Conservation (phyloP, 1,140 invertebrate genomes). For the Zaprionus ghesquierei region DNA sequence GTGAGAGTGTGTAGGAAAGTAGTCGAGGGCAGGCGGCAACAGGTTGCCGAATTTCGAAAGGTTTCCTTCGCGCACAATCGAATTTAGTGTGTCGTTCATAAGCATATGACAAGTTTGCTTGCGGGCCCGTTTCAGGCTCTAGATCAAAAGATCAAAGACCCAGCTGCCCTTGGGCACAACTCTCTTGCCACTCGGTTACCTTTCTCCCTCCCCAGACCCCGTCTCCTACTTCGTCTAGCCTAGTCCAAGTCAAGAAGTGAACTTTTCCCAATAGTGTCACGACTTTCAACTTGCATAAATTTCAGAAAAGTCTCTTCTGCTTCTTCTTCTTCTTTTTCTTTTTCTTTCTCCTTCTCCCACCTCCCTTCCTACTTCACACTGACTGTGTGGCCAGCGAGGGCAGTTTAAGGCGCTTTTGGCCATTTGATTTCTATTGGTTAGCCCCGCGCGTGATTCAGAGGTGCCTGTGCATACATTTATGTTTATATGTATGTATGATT, state of each 20-base stretch:
- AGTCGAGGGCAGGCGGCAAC: conserved; percentile 19
- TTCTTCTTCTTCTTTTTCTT: background rate
- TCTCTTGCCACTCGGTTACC: background rate
- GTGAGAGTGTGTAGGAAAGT: background rate
- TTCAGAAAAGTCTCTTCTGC: conserved; percentile 19
- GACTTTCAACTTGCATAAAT: conserved; percentile 77
- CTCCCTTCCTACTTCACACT: background rate
- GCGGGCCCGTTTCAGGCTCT: conserved; percentile 7
- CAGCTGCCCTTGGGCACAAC: background rate
- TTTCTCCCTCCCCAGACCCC: background rate
- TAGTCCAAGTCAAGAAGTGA: conserved; percentile 61
- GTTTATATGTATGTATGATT: conserved; percentile 54
- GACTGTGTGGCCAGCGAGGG: conserved; percentile 27
- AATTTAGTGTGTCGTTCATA: conserved; percentile 20
- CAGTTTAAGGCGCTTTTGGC: conserved; percentile 42
- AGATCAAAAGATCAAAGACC: conserved; percentile 35
- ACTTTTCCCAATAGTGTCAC: conserved; percentile 74
- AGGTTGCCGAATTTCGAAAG: conserved; percentile 53
- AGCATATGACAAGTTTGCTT: conserved; percentile 33
- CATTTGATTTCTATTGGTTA: conserved; percentile 50
- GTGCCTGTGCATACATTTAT: conserved; percentile 39
- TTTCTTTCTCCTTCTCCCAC: too few species aligned
- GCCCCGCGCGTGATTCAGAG: conserved; percentile 55
- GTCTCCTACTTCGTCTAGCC: background rate
- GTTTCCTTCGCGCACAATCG: conserved; percentile 9